Evolutionary conservation across 2,888 invertebrate genomes (phyloP), one percentile per base, ranked within the genome.

Genomic region (Caenorhabditis sinica): DNA sequence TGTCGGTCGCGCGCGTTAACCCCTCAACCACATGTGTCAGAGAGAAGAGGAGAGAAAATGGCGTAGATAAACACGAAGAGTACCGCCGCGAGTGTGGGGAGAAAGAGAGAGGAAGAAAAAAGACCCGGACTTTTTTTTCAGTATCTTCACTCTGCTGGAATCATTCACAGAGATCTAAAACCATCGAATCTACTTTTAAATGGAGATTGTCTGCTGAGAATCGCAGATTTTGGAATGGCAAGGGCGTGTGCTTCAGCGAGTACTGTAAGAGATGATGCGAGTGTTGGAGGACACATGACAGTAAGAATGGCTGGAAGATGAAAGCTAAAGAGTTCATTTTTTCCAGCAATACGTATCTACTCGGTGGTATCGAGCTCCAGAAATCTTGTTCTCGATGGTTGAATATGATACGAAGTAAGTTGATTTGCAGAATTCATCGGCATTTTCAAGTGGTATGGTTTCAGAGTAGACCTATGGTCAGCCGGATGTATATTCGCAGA

Each of bases 141-240:
- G 92, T 94, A 94, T 86, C 93, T 94, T 58, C 94, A 94, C 87
- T 94, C 94, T 0, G 94, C 94, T 4, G 93, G 93, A 72, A 94
- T 94, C n/a, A 93, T 94, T 13, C 94, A 94, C 83, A 88, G 94
- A 40, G 94, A 94, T 84, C 89, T 94, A 65, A 94, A 94, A 84
- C 94, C 94, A 2, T 93, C 93, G 83, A 94, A 94, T 85, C 90
- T 94, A 30, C 91, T 94, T n/a, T 93, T 94, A 49, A 94, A 94
- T 88, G 93, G 93, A 76, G 94, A 94, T 87, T 94, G 94, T 87
- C 93, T 94, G 71, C 89, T 94, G n/a, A 93, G 87, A 76, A 93
- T 94, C 79, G 94, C 94, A 65, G 94, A 94, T 86, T 94, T 94
- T 91, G 94, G 94, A 92, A 91, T 93, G 91, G 92, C 93, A 8